phyloP scores from a whole-genome alignment of 2,113 vertebrate species.

The Orycteropus afer region DNA sequence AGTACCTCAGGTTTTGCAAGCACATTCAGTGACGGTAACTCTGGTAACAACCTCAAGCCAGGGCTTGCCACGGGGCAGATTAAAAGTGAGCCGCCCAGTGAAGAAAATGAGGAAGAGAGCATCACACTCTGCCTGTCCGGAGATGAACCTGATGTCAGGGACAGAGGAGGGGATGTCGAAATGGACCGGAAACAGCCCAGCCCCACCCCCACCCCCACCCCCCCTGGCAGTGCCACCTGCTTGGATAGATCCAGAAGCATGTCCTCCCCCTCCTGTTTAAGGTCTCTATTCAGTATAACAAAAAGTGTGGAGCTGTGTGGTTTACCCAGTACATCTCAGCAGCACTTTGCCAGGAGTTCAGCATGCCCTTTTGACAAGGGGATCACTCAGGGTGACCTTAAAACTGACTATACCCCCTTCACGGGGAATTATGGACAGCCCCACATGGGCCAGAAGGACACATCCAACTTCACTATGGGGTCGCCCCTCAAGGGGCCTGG shows the following conservation, averaged over 20 bases:
- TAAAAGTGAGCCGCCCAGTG: conserved; percentile 92
- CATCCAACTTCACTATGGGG: conserved; percentile 90
- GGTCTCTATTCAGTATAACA: conserved; percentile 92
- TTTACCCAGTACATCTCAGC: conserved; percentile 92
- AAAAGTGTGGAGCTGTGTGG: conserved; percentile 91
- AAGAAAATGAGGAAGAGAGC: conserved; percentile 93
- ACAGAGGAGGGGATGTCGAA: conserved; percentile 90
- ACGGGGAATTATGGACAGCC: conserved; percentile 91
- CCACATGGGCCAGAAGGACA: conserved; percentile 92
- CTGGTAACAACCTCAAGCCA: conserved; percentile 86
- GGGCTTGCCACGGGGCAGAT: conserved; percentile 92
- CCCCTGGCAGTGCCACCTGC: conserved; percentile 65
- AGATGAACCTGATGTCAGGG: conserved; percentile 92
- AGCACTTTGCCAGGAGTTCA: conserved; percentile 94
- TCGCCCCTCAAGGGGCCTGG: conserved; percentile 93
- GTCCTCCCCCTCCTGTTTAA: conserved; percentile 93
- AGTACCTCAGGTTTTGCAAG: conserved; percentile 99
- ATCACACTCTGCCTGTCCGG: conserved; percentile 94
- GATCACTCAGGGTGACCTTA: conserved; percentile 99
- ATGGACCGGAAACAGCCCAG: conserved; percentile 92
- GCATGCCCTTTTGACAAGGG: conserved; percentile 94
- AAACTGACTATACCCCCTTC: conserved; percentile 95
- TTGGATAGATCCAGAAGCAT: conserved; percentile 89
- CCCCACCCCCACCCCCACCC: conserved; percentile 74
- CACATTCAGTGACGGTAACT: conserved; percentile 93